Evolutionary conservation across 1,140 invertebrate species (phyloP).

Genomic region (Doryteuthis pealeii): DNA sequence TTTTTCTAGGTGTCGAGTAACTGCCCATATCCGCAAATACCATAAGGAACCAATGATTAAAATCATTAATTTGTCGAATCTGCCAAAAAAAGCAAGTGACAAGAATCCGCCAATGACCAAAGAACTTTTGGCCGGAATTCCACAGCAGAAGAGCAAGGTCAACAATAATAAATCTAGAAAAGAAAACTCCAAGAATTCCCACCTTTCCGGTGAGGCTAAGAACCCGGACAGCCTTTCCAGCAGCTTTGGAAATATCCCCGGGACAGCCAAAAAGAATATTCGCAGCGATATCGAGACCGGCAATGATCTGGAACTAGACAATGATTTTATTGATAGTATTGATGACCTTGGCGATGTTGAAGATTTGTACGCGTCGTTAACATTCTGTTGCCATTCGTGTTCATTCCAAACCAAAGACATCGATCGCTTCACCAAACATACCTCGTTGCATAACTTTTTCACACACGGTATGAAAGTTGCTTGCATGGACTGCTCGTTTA

Average conservation of each 20-base stretch:
- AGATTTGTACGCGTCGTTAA: neutral
- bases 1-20: neutral
- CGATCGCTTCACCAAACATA: neutral
- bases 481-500: neutral
- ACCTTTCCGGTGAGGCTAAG: neutral
- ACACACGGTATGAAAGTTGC: neutral
- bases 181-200: neutral
- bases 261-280: neutral
- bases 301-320: neutral
- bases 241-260: neutral
- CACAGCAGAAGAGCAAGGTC: neutral
- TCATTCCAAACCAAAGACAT: neutral
- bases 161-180: neutral
- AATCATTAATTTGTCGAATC: neutral
- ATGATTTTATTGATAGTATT: neutral
- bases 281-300: neutral
- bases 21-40: neutral
- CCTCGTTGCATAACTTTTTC: slow-evolving; percentile 2
- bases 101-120: neutral
- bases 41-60: slow-evolving; percentile 3
- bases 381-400: neutral
- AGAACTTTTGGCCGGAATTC: neutral
- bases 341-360: neutral
- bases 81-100: neutral
- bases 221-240: neutral